Base-by-base conservation (phyloP, 2,888 invertebrate species). In the Lacanobia oleracea region DNA sequence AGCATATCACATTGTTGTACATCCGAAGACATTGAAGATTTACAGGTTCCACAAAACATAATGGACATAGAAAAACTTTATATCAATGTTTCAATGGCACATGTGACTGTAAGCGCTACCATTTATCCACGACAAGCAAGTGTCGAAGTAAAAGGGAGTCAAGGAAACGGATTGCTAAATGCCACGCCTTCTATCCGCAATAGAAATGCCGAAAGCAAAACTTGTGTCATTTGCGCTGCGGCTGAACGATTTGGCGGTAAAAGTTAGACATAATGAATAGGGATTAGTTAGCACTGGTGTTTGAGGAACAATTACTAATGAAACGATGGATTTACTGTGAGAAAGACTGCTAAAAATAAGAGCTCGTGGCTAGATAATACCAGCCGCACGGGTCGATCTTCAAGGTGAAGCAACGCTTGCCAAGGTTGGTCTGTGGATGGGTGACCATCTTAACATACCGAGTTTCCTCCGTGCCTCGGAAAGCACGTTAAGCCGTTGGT, bases 41-140 rank as follows among this genome's bases (percentile, higher is more conserved):
- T 27, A 37, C 7, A 51, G 23, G 57, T 37, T 37, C 16, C 12
- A 21, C 9, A 51, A 57, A 40, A 70, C 14, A 50, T 5, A 45
- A n/a, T n/a, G n/a, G 37, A 51, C 14, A 12, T 6, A 62, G 23
- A 48, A 45, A 16, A 27, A 37, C 18, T 63, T 68, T 53, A 53
- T 77, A 67, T 67, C 66, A 54, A 53, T 67, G 37, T 27, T 69
- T 0, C 16, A 64, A 27, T 43, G 21, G 53, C 50, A 70, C 51
- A 74, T 53, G 64, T 67, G 64, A 45, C 45, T 59, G 8, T 53
- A 51, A 77, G 56, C 57, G 57, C 37, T 37, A 37, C 57, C 56
- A 71, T 79, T 75, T 70, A 66, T 81, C 83, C 66, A 40, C 45
- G 79, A 78, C 79, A 68, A 75, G 75, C 75, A 82, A 71, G 67